A percentile compares a stretch with the other conserved stretches of the same genome.
Evolutionary conservation across 2,888 invertebrate genomes (phyloP).

Genomic region (Chymomyza caudatula): DNA sequence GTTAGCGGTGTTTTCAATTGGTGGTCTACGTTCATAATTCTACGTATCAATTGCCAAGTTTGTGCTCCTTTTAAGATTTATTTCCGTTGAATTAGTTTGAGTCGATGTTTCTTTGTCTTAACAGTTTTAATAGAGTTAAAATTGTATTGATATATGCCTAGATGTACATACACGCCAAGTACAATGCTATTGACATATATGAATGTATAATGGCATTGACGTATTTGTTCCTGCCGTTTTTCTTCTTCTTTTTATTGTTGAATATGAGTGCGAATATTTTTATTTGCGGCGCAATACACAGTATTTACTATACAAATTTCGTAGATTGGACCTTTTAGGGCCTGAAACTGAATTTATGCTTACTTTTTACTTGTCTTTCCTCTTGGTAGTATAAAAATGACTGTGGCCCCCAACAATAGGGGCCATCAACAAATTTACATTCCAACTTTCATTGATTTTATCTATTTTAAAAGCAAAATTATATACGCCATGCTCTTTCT

Average conservation of each 20-base stretch:
- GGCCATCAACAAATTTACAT: constrained; percentile 50
- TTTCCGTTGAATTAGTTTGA: constrained; percentile 10
- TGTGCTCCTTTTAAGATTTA: constrained; percentile 35
- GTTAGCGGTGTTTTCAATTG: constrained; percentile 98
- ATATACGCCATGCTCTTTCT: constrained; percentile 42
- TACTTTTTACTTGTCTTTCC: constrained; percentile 2
- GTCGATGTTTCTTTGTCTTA: neutral
- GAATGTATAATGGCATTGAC: neutral
- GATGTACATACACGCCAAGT: neutral
- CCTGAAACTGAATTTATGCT: too few relatives aligned
- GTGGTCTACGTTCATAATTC: constrained; percentile 99
- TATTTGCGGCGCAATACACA: constrained; percentile 49
- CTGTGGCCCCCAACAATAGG: constrained; percentile 45
- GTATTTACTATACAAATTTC: constrained; percentile 31
- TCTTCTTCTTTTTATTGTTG: constrained; percentile 30
- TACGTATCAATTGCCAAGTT: constrained; percentile 75
- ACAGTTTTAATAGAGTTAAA: constrained; percentile 38
- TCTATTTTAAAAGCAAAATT: constrained; percentile 33
- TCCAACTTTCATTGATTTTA: constrained; percentile 46
- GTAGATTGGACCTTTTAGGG: neutral
- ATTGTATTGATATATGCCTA: neutral
- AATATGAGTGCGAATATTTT: neutral
- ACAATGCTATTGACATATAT: neutral
- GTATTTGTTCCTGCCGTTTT: constrained; percentile 1
- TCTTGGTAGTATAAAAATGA: constrained; percentile 44